phyloP scores from a whole-genome alignment of 1,140 invertebrate genomes.

The Pogonomyrmex californicus region DNA sequence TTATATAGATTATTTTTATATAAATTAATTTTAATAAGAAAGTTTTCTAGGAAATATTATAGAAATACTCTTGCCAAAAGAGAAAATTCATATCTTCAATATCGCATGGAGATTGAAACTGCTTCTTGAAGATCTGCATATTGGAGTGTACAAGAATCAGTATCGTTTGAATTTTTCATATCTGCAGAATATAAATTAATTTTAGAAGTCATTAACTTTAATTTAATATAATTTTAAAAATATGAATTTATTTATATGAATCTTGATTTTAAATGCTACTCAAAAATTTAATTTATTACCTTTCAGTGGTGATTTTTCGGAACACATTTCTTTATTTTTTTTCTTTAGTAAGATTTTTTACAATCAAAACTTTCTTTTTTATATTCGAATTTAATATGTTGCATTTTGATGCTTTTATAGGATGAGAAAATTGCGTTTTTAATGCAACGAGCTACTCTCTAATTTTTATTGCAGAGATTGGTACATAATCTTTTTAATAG shows the following conservation, averaged over 20 bases:
- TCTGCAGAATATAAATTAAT: not conserved
- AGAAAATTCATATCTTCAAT: not conserved
- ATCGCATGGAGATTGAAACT: not conserved
- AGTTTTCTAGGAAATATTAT: not conserved
- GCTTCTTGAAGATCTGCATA: not conserved
- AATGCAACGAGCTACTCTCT: slow-evolving; percentile 17
- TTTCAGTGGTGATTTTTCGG: not conserved
- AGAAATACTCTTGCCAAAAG: not conserved
- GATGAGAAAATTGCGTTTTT: not conserved
- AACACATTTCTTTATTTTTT: not conserved
- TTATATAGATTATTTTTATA: too few relatives aligned
- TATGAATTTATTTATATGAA: too few relatives aligned
- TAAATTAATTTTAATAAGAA: too few relatives aligned
- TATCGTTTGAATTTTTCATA: not conserved
- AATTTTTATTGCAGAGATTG: not conserved
- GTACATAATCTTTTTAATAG: not conserved
- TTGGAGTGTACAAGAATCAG: not conserved
- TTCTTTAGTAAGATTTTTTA: not conserved
- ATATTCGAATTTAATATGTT: not conserved
- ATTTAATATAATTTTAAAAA: too few relatives aligned
- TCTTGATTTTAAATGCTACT: not conserved
- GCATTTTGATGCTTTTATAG: not conserved
- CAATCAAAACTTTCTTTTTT: not conserved
- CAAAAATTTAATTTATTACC: slow-evolving; percentile 11
- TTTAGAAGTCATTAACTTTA: too few relatives aligned